A percentile compares a stretch with the other conserved stretches of the same genome.
Conservation (phyloP, 1,140 invertebrate genomes). For the Drusus annulatus region DNA sequence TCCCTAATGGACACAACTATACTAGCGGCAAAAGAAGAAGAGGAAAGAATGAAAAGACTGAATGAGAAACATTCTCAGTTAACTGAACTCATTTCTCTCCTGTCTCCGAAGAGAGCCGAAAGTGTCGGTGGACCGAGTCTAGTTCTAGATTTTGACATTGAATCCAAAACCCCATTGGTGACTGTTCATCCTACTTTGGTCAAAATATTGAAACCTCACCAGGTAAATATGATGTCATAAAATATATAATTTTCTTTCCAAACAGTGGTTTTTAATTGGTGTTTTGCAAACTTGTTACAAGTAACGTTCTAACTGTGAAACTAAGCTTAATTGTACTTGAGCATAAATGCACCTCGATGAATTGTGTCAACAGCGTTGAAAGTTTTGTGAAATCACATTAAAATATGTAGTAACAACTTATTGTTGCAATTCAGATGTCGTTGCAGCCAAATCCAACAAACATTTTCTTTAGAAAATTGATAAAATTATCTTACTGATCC, state of each 20-base stretch:
- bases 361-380: no score
- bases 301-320: no score
- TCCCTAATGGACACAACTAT: slow-evolving; percentile 37
- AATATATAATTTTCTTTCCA: neutral
- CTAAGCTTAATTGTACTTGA: neutral
- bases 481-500: no score
- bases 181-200: slow-evolving; percentile 44
- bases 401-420: no score
- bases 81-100: slow-evolving; percentile 15
- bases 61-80: slow-evolving; percentile 33
- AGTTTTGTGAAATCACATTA: no score
- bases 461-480: no score
- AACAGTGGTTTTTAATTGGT: neutral
- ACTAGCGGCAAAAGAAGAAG: slow-evolving; percentile 51
- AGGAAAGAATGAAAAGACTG: slow-evolving; percentile 45
- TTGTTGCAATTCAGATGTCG: no score
- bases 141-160: slow-evolving; percentile 36
- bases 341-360: no score
- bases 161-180: slow-evolving; percentile 27
- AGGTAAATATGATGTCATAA: slow-evolving; percentile 26
- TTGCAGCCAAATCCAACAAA: no score
- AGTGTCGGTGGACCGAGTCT: neutral
- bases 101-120: neutral
- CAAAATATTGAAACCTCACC: slow-evolving; percentile 49
- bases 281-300: no score